These are phyloP conservation scores for Triplophysa rosa DNA, from an alignment of 2,113 vertebrate genomes.

Conservation along the genomic window DNA sequence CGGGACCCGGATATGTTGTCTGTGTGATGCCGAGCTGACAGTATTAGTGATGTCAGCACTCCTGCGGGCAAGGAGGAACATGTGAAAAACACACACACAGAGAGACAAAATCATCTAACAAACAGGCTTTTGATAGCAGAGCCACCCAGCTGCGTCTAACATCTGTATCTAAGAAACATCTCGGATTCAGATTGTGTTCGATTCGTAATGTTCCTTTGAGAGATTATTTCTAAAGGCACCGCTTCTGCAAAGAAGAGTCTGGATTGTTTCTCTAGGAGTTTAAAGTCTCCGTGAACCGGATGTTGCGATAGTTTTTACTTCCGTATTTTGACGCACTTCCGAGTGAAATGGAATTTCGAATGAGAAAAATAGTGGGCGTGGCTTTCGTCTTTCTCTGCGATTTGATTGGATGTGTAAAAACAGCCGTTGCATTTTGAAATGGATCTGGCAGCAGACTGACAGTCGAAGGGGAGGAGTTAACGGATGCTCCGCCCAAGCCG, in stretches of 20 bases:
- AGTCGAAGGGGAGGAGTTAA: too few species aligned
- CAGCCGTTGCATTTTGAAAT: too few species aligned
- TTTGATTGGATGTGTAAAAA: too few species aligned
- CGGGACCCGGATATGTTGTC: neutral
- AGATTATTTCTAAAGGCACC: conserved; percentile 18
- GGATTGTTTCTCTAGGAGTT: neutral
- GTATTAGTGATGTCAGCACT: neutral
- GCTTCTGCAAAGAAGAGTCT: neutral
- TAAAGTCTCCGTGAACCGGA: too few species aligned
- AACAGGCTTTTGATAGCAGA: conserved; percentile 20
- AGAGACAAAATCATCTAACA: conserved; percentile 4
- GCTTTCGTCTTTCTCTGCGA: too few species aligned
- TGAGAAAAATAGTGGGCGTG: too few species aligned
- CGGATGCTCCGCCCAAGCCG: too few species aligned
- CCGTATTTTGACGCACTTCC: too few species aligned
- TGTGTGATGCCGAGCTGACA: conserved; percentile 1
- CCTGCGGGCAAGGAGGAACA: conserved; percentile 22
- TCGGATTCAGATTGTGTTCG: conserved; percentile 7
- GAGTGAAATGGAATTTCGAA: too few species aligned
- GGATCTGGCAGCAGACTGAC: too few species aligned
- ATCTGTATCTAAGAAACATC: conserved; percentile 10
- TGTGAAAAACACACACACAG: conserved; percentile 42
- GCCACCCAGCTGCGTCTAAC: conserved; percentile 37
- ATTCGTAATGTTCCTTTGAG: neutral
- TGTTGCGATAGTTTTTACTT: too few species aligned